Base-by-base conservation (phyloP, 2,888 invertebrate genomes). In the Aporophyla lueneburgensis region DNA sequence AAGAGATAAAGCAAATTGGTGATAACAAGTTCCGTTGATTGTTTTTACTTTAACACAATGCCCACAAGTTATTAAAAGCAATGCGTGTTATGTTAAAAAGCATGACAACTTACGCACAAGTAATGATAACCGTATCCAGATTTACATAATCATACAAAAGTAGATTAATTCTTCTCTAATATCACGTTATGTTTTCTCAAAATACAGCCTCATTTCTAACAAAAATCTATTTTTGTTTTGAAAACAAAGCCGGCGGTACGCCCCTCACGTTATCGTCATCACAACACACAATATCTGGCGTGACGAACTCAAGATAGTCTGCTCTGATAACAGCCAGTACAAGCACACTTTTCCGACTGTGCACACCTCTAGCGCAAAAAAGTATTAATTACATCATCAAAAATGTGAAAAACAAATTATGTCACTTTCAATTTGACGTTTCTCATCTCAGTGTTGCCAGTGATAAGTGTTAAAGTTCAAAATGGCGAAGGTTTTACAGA, bases 301-400 rank as follows among this genome's bases (percentile, higher is more conserved):
- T 96, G 95, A 95, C 96, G 93, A 95, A 95, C 92, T 92, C 92
- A 89, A 94, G 95, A 96, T 96, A 96, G 91, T 93, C 93, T 91
- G 91, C 91, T 89, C 93, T 95, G 96, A 96, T 96, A 96, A 95
- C 93, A 89, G 85, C 79, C 95, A 96, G 96, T 96, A 86, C 88
- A 90, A 91, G 87, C 89, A 92, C 89, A 93, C 83, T 94, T 93
- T 92, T 92, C 92, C 91, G 83, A 91, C 90, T 80, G 93, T 85
- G 82, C 88, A 93, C 95, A 95, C 95, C 93, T 85, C 75, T 87
- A 80, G 83, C 81, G 63, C 65, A 83, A 81, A 86, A 84, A 75
- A 70, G 71, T 43, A 67, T 66, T 67, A 62, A 61, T 71, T 61
- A 51, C 62, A 63, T 58, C 58, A 86, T 81, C 78, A 78, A 83